Evolutionary conservation across 2,888 invertebrate species (phyloP).

Genomic region (Apocheima hispidaria): DNA sequence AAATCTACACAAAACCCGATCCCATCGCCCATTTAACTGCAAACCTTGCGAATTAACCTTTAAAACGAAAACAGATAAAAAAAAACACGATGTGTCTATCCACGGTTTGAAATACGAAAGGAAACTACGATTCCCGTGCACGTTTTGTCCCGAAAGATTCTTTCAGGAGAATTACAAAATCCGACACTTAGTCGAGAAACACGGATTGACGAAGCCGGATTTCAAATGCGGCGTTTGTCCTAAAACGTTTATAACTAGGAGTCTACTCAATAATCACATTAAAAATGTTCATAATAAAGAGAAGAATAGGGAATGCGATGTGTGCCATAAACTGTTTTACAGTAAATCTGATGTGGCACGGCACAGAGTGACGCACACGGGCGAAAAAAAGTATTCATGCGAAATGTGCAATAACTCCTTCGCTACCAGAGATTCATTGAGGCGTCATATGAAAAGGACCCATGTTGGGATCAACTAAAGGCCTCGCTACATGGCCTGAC

Average conservation of each 20-base stretch:
- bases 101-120: constrained; percentile 54
- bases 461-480: constrained; percentile 49
- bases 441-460: constrained; percentile 69
- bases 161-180: constrained; percentile 65
- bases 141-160: constrained; percentile 65
- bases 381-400: constrained; percentile 70
- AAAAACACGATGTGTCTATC: constrained; percentile 43
- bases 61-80: constrained; percentile 47
- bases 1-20: constrained; percentile 69
- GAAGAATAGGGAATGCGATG: constrained; percentile 68
- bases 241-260: constrained; percentile 70
- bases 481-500: no score
- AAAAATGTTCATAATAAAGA: constrained; percentile 75
- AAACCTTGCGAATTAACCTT: constrained; percentile 61
- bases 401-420: constrained; percentile 63
- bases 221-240: constrained; percentile 65
- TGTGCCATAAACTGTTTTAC: constrained; percentile 73
- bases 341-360: constrained; percentile 69
- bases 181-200: constrained; percentile 60
- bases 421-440: constrained; percentile 71
- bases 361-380: constrained; percentile 71
- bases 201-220: constrained; percentile 66
- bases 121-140: constrained; percentile 66
- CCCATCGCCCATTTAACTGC: constrained; percentile 62
- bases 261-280: constrained; percentile 72